These are phyloP conservation scores for Poliocrania exsul DNA, from an alignment of 2,797 vertebrate species.

Conservation along the genomic window DNA sequence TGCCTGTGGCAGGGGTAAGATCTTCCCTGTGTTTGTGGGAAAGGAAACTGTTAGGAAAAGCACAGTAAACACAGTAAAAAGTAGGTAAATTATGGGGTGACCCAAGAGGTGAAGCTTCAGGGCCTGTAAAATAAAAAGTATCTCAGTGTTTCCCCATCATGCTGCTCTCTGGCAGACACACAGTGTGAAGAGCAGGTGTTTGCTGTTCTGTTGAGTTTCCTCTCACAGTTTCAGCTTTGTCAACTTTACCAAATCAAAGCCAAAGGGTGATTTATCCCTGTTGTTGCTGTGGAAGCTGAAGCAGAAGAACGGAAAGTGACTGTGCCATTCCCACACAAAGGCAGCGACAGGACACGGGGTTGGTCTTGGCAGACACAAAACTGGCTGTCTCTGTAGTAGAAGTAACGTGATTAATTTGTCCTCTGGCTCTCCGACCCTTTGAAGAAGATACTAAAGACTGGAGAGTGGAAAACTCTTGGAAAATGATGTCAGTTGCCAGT, in stretches of 20 bases:
- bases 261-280: not conserved
- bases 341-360: not conserved
- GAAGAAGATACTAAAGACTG: not conserved
- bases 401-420: not conserved
- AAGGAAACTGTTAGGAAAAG: not conserved
- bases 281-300: not conserved
- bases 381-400: not conserved
- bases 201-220: not conserved
- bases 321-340: not conserved
- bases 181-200: fast-evolving
- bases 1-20: no score
- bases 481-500: not conserved
- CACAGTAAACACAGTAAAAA: not conserved
- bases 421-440: not conserved
- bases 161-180: fast-evolving
- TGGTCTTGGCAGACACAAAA: not conserved
- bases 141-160: fast-evolving
- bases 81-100: not conserved
- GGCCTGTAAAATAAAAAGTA: no score
- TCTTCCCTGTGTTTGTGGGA: not conserved
- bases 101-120: not conserved
- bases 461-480: not conserved
- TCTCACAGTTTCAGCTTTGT: not conserved
- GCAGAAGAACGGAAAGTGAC: not conserved
- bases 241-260: not conserved